Conservation (phyloP, 2,888 invertebrate genomes). For the Octonoba sinensis region DNA sequence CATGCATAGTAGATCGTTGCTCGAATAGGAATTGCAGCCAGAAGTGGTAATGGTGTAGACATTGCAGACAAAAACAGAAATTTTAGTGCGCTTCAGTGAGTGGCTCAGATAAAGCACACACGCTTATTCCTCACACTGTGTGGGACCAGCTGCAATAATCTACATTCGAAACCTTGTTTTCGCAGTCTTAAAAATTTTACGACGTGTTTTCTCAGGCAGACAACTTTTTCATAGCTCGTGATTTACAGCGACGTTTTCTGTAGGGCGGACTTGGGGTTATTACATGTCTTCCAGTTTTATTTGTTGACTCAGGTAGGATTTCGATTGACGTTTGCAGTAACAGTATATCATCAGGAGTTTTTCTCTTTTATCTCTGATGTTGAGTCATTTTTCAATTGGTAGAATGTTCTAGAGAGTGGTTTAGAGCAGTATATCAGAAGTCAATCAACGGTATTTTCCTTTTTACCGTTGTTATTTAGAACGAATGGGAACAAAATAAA, state of each 20-base stretch:
- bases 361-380: too few species aligned
- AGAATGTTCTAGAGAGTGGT: too few species aligned
- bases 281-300: slow-evolving; percentile 21
- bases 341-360: background rate
- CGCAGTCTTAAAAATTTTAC: slow-evolving; percentile 42
- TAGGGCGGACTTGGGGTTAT: slow-evolving; percentile 15
- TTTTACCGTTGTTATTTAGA: too few species aligned
- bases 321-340: background rate
- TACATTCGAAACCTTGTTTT: slow-evolving; percentile 25
- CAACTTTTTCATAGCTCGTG: slow-evolving; percentile 24
- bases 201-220: slow-evolving; percentile 28
- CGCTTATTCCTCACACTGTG: slow-evolving; percentile 18
- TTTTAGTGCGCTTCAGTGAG: slow-evolving; percentile 2
- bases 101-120: background rate
- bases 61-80: slow-evolving; percentile 17
- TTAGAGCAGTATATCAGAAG: too few species aligned
- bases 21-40: too few species aligned
- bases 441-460: too few species aligned
- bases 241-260: slow-evolving; percentile 28
- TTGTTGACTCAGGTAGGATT: slow-evolving; percentile 26
- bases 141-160: slow-evolving; percentile 33
- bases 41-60: too few species aligned
- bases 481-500: too few species aligned
- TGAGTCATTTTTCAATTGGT: too few species aligned
- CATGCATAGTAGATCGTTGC: too few species aligned